Conservation (phyloP, 2,888 invertebrate genomes). For the Lasius platythorax region DNA sequence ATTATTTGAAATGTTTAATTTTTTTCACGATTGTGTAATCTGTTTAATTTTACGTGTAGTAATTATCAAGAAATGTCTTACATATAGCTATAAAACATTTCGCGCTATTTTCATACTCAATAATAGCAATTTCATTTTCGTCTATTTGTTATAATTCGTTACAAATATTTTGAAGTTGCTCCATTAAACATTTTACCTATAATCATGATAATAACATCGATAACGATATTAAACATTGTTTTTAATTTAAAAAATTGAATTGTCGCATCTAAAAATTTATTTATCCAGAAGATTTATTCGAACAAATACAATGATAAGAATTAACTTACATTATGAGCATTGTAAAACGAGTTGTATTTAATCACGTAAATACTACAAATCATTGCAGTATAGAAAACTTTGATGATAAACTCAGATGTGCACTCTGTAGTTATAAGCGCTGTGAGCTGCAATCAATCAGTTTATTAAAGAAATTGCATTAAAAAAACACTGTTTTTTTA, state of each 20-base stretch:
- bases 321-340: not conserved
- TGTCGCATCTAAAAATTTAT: not conserved
- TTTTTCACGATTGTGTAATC: not conserved
- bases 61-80: constrained; percentile 3
- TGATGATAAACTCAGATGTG: not conserved
- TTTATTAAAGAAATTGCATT: not conserved
- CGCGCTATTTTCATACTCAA: not conserved
- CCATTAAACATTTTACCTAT: constrained; percentile 1
- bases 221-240: not conserved
- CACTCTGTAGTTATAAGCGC: not conserved
- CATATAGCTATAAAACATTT: not conserved
- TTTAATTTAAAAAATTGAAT: not conserved
- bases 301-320: not conserved
- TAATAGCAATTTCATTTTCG: constrained; percentile 21
- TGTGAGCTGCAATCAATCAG: not conserved
- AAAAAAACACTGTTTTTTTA: not conserved
- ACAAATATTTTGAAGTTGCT: constrained; percentile 13
- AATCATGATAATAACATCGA: not conserved
- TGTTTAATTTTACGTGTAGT: not conserved
- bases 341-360: not conserved
- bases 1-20: not conserved
- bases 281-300: not conserved
- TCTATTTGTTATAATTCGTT: not conserved
- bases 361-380: not conserved
- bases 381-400: not conserved